Percentiles rank a stretch among this genome's conserved stretches.
Conservation (phyloP, 1,140 invertebrate genomes). For the Drosophila kurseongensis region DNA sequence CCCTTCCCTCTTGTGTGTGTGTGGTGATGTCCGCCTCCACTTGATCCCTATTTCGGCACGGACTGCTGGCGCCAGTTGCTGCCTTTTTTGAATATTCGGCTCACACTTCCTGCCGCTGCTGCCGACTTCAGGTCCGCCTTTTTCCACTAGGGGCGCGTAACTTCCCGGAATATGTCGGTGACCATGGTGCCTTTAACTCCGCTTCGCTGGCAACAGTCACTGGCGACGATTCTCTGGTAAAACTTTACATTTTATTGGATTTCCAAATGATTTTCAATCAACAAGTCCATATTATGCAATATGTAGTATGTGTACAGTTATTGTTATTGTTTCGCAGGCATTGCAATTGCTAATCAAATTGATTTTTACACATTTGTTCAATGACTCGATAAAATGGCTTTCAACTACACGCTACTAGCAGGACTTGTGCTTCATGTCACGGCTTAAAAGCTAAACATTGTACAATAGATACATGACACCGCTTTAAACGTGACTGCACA, state of each 20-base stretch:
- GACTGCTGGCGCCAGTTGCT: constrained; percentile 44
- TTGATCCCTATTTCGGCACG: constrained; percentile 40
- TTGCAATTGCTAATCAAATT: constrained; percentile 38
- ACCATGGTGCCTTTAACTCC: constrained; percentile 43
- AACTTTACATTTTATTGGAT: constrained; percentile 76
- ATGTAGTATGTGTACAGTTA: constrained; percentile 64
- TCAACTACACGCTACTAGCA: constrained; percentile 33
- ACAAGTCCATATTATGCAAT: constrained; percentile 74
- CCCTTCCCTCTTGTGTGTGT: constrained; percentile 6
- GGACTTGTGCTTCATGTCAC: constrained; percentile 40
- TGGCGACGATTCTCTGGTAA: constrained; percentile 35
- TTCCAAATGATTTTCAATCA: constrained; percentile 81
- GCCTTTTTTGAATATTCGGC: constrained; percentile 61
- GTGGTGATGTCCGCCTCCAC: constrained; percentile 23
- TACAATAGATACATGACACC: constrained; percentile 48
- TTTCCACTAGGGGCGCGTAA: constrained; percentile 40
- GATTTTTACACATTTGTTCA: constrained; percentile 31
- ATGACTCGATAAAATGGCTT: constrained; percentile 29
- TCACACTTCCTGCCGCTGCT: constrained; percentile 16
- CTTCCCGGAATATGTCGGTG: constrained; percentile 46
- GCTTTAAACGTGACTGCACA: constrained; percentile 14
- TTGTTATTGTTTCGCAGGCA: constrained; percentile 43
- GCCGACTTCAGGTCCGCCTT: constrained; percentile 22
- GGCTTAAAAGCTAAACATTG: constrained; percentile 44
- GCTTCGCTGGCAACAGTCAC: constrained; percentile 16